Conservation (phyloP, 2,888 invertebrate species). For the Cantharis lateralis region DNA sequence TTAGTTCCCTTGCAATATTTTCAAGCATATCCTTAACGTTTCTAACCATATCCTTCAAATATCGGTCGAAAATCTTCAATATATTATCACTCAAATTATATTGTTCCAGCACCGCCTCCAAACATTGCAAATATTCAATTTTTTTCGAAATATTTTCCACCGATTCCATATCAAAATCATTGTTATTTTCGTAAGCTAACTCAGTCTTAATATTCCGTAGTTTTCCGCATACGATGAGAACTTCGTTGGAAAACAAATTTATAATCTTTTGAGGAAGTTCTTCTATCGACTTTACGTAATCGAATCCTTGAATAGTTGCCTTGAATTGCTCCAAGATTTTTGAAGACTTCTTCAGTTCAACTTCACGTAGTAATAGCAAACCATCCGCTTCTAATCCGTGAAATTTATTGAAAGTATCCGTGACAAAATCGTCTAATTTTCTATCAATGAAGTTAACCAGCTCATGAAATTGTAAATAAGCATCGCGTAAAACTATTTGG, state of each 20-base stretch:
- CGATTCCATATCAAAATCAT: not conserved
- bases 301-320: not conserved
- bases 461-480: constrained; percentile 16
- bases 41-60: not conserved
- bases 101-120: constrained; percentile 8
- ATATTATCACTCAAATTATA: constrained; percentile 10
- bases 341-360: not conserved
- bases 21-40: not conserved
- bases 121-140: constrained; percentile 8
- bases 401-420: not conserved
- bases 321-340: not conserved
- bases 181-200: not conserved
- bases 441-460: not conserved
- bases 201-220: not conserved
- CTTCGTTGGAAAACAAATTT: not conserved
- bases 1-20: not conserved
- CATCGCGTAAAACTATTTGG: constrained; percentile 1
- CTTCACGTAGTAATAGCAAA: not conserved
- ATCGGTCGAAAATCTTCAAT: not conserved
- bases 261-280: not conserved
- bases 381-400: not conserved
- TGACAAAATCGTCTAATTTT: not conserved
- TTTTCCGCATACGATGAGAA: not conserved
- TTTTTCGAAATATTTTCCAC: not conserved
- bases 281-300: not conserved